A percentile compares a stretch with the other conserved stretches of the same genome.
Conservation (phyloP, 2,888 invertebrate species). For the Argyra leucocephala region DNA sequence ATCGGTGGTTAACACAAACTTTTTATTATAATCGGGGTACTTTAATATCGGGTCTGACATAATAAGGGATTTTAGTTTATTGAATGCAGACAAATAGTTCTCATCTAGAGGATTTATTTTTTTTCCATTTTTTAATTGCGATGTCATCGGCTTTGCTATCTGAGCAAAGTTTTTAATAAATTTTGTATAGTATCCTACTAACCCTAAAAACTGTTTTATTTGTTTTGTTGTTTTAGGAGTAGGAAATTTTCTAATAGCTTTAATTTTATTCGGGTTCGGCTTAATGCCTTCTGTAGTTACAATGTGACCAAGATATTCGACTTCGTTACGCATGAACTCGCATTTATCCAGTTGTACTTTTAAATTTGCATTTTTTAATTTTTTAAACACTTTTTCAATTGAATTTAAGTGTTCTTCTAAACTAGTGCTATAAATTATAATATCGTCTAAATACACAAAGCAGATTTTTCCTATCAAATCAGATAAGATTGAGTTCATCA, state of each 20-base stretch:
- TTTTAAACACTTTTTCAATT: constrained; percentile 13
- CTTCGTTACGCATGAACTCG: constrained; percentile 12
- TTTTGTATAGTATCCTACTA: no score
- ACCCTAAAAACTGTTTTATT: no score
- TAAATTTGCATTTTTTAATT: constrained; percentile 11
- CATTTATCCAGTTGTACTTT: constrained; percentile 16
- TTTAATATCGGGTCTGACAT: no score
- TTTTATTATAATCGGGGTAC: no score
- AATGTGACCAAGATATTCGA: constrained; percentile 13
- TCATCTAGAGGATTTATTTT: no score
- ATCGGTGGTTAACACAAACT: no score
- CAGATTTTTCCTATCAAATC: constrained; percentile 16
- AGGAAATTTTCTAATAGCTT: constrained; percentile 13
- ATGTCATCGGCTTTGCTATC: no score
- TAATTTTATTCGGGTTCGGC: constrained; percentile 16
- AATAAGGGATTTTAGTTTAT: no score
- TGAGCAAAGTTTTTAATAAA: no score
- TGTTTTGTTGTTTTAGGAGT: constrained; percentile 9
- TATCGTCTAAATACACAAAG: constrained; percentile 16
- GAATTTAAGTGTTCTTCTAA: constrained; percentile 15
- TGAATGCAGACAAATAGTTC: no score
- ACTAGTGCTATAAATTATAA: constrained; percentile 14
- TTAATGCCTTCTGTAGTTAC: constrained; percentile 16
- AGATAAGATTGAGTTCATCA: constrained; percentile 14
- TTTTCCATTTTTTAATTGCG: no score